Evolutionary conservation across 2,113 vertebrate genomes (phyloP).

Genomic region (Gobiocypris rarus): DNA sequence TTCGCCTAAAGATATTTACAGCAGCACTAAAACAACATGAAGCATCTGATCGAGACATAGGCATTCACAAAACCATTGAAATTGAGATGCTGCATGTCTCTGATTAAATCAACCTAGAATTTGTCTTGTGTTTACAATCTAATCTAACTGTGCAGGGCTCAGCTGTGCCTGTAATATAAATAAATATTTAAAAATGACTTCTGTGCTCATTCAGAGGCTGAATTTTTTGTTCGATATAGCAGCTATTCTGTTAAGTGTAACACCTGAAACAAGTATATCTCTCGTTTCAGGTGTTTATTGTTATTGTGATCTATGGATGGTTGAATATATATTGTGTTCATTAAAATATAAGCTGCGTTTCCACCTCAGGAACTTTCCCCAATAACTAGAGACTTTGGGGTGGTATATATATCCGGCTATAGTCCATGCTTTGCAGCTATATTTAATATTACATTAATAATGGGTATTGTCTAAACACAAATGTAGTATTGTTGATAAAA

Average conservation of each 20-base stretch:
- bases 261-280: background rate
- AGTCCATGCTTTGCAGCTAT: too few species aligned
- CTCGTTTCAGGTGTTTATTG: background rate
- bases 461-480: too few species aligned
- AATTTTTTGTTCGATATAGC: background rate
- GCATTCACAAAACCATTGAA: background rate
- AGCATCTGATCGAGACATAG: background rate
- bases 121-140: background rate
- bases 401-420: too few species aligned
- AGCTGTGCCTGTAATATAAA: slow-evolving; percentile 23
- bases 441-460: too few species aligned
- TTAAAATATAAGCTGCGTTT: too few species aligned
- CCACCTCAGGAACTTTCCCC: too few species aligned
- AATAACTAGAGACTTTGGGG: too few species aligned
- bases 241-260: background rate
- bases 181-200: slow-evolving; percentile 4
- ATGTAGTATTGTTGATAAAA: too few species aligned
- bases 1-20: slow-evolving; percentile 37
- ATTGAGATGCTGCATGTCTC: slow-evolving; percentile 13
- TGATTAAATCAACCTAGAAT: slow-evolving; percentile 3
- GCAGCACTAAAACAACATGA: background rate
- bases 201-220: background rate
- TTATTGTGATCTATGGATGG: background rate
- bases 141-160: background rate
- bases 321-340: background rate